Conservation (phyloP, 2,888 invertebrate genomes). For the Temnothorax ravouxi region DNA sequence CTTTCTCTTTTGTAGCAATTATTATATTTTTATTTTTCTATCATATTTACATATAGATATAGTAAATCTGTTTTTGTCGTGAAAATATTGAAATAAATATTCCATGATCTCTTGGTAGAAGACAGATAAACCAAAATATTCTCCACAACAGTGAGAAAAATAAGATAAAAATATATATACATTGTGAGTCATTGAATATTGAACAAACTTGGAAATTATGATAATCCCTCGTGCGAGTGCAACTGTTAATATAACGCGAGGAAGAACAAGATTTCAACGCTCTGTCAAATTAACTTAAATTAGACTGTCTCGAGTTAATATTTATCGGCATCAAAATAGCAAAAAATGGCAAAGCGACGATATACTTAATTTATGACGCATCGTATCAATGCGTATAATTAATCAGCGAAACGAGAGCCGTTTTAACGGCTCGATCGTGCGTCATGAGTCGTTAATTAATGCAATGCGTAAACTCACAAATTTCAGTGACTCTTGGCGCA, state of each 20-base stretch:
- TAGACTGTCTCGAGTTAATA: background rate
- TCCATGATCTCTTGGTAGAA: background rate
- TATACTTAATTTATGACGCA: background rate
- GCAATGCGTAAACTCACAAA: background rate
- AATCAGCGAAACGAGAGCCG: background rate
- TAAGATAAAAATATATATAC: conserved; percentile 1
- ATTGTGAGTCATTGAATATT: background rate
- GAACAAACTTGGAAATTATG: background rate
- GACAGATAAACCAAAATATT: conserved; percentile 8
- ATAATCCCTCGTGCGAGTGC: background rate
- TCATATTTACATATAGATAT: background rate
- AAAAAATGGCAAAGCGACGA: background rate
- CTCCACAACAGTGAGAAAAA: background rate
- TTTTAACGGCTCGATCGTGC: background rate
- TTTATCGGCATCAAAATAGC: background rate
- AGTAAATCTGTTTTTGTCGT: background rate
- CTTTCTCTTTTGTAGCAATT: background rate
- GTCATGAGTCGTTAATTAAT: conserved; percentile 2
- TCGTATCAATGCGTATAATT: background rate
- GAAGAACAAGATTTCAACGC: background rate
- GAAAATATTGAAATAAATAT: background rate
- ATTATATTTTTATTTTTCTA: background rate
- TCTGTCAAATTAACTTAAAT: background rate
- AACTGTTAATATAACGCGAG: background rate
- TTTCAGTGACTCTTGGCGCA: conserved; percentile 15